Evolutionary conservation across 2,888 invertebrate genomes (phyloP).

Genomic region (Hypsopygia costalis): DNA sequence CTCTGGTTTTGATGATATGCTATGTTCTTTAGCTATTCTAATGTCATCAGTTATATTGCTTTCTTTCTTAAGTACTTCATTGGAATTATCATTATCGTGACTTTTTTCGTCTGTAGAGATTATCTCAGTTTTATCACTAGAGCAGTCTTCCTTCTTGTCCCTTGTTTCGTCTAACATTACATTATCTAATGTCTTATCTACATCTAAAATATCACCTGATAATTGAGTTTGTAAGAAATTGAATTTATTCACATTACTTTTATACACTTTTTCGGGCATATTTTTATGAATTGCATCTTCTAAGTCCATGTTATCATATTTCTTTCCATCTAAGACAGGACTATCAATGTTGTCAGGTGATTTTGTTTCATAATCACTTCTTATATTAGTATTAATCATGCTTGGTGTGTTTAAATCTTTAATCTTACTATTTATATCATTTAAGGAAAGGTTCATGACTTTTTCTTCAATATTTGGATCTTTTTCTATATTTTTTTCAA

Average conservation of each 20-base stretch:
- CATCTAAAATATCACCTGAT: slow-evolving; percentile 35
- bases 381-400: slow-evolving; percentile 19
- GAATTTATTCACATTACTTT: slow-evolving; percentile 60
- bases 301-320: slow-evolving; percentile 14
- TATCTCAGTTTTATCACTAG: slow-evolving; percentile 20
- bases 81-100: slow-evolving; percentile 18
- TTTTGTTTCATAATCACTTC: slow-evolving; percentile 15
- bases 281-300: slow-evolving; percentile 26
- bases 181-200: slow-evolving; percentile 32
- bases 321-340: slow-evolving; percentile 28
- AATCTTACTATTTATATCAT: slow-evolving; percentile 48
- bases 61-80: slow-evolving; percentile 32
- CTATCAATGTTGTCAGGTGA: slow-evolving; percentile 16
- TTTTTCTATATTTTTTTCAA: slow-evolving; percentile 65
- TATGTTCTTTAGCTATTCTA: slow-evolving; percentile 52
- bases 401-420: slow-evolving; percentile 42
- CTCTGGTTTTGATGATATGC: neutral
- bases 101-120: slow-evolving; percentile 21
- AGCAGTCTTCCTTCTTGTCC: slow-evolving; percentile 34
- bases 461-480: slow-evolving; percentile 51
- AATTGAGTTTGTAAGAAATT: slow-evolving; percentile 71
- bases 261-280: slow-evolving; percentile 54
- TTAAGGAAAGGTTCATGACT: slow-evolving; percentile 56
- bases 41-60: slow-evolving; percentile 65
- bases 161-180: slow-evolving; percentile 26